Base-by-base conservation (phyloP, 2,888 invertebrate species). In the Abscondita cerata region DNA sequence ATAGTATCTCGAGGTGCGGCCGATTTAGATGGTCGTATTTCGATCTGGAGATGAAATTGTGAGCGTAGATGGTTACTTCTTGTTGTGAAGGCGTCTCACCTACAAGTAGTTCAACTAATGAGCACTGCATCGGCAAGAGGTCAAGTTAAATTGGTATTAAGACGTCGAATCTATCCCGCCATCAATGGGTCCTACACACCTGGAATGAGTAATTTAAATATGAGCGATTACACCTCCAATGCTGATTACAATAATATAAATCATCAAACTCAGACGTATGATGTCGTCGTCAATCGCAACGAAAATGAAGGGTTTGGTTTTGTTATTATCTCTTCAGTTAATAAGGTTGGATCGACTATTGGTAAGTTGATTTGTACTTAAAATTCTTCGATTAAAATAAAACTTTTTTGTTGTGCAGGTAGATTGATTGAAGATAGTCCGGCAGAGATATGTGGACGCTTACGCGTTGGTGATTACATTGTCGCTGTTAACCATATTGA, bases 291-390 rank as follows among this genome's bases (percentile, higher is more conserved):
- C 1, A 90, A 90, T 63, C 84, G 97, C 52, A 88, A 89, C 77
- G 96, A 97, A 75, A 93, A 91, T 68, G 98, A 99, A 81, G 98
- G 98, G 2, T 99, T 99, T 80, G 99, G 99, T 9, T 99, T 99
- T 81, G 98, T 98, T 48, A 97, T 99, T 70, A 98, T 98, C 72
- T 97, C 98, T 0, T 95, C 95, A 3, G 93, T 95, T 2, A 95
- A 94, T 70, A 92, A 91, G 81, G 89, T 91, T 65, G 92, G 92
- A 20, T 92, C 92, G 0, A 95, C 95, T 18, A 96, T 96, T 69
- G 96, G 96, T 89, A 78, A 76, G 77, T 74, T 50, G 18, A 50
- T 40, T 53, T 4, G 3, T 52, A 9, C 11, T 6, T 25, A 25
- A 40, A 40, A 41, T 16, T n/a, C n/a, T n/a, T 38, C 15, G 41